Conservation (phyloP, 2,888 invertebrate genomes). For the Phyllotreta striolata region DNA sequence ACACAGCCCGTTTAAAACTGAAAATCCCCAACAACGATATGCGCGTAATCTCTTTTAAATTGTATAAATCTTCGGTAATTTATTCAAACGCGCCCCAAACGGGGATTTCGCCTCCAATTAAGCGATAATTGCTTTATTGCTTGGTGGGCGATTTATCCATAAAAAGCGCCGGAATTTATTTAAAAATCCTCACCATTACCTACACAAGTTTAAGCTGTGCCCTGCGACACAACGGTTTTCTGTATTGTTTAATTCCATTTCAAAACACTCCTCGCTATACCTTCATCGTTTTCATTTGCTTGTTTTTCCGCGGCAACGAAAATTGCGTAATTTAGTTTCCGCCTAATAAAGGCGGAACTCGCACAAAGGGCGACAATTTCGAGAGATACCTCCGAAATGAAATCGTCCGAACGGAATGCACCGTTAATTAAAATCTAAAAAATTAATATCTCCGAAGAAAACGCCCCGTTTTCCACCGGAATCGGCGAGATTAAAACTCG, state of each 20-base stretch:
- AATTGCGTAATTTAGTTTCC: too few relatives aligned
- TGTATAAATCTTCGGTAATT: conserved; percentile 7
- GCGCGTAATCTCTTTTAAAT: conserved; percentile 12
- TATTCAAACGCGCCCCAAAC: neutral
- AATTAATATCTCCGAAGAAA: conserved; percentile 11
- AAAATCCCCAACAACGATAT: neutral
- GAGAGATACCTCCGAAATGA: too few relatives aligned
- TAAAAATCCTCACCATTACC: too few relatives aligned
- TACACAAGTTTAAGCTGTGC: too few relatives aligned
- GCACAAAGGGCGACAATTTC: too few relatives aligned
- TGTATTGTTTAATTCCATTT: too few relatives aligned
- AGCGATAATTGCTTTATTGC: neutral
- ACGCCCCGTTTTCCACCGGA: neutral
- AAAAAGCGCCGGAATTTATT: neutral
- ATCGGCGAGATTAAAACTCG: conserved; percentile 5
- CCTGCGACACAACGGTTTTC: too few relatives aligned
- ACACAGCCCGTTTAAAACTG: neutral
- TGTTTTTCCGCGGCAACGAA: too few relatives aligned
- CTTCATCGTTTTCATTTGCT: too few relatives aligned
- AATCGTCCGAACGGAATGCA: neutral
- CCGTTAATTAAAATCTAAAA: conserved; percentile 14
- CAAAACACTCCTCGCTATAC: too few relatives aligned
- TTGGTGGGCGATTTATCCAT: neutral
- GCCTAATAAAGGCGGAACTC: too few relatives aligned
- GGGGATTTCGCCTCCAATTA: conserved; percentile 1